A percentile compares a stretch with the other conserved stretches of the same genome.
Conservation (phyloP, 2,888 invertebrate genomes). For the Saturnia japonica region DNA sequence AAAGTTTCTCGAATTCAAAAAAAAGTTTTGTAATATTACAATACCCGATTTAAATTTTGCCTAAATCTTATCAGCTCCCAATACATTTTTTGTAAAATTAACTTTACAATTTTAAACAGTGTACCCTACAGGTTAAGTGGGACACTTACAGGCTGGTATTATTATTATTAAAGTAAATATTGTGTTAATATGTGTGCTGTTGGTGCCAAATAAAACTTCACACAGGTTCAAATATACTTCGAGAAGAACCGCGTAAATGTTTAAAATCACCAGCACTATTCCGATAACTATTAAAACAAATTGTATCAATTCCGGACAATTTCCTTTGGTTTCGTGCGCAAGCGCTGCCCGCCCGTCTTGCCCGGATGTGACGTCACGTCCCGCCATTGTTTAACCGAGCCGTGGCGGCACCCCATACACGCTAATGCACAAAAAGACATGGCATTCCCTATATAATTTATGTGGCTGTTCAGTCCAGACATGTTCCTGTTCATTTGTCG, state of each 20-base stretch:
- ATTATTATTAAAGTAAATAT: too few species aligned
- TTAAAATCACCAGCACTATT: not conserved
- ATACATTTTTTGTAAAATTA: too few species aligned
- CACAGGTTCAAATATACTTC: too few species aligned
- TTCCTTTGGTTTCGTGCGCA: slow-evolving; percentile 7
- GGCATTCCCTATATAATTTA: slow-evolving; percentile 14
- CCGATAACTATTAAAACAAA: not conserved
- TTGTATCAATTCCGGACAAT: slow-evolving; percentile 3
- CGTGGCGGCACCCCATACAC: slow-evolving; percentile 19
- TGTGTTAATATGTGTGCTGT: too few species aligned
- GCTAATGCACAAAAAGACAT: slow-evolving; percentile 16
- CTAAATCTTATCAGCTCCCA: too few species aligned
- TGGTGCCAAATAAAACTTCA: too few species aligned
- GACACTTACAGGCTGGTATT: too few species aligned
- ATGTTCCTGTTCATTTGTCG: not conserved
- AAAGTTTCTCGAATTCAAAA: too few species aligned
- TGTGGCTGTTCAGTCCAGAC: slow-evolving; percentile 1
- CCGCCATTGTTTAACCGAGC: slow-evolving; percentile 36
- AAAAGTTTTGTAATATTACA: too few species aligned
- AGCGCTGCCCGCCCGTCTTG: not conserved
- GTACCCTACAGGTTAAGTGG: too few species aligned
- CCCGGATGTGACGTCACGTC: slow-evolving; percentile 59
- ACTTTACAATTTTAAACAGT: too few species aligned
- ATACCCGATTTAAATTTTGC: too few species aligned
- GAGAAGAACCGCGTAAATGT: not conserved